Percentiles rank a stretch among this genome's conserved stretches.
phyloP scores from a whole-genome alignment of 2,888 invertebrate species.

The Ornithoptera priamus region DNA sequence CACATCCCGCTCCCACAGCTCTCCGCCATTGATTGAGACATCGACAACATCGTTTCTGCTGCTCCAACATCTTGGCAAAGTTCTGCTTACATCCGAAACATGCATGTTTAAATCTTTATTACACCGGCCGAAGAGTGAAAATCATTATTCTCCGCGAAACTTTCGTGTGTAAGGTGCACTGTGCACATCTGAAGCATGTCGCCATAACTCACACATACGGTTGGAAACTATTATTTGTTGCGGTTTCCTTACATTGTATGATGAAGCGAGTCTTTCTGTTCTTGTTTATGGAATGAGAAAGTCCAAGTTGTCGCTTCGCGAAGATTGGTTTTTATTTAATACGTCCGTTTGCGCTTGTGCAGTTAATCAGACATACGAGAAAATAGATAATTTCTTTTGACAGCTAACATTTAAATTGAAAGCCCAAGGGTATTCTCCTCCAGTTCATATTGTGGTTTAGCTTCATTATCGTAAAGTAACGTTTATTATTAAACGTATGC shows the following conservation, averaged over 20 bases:
- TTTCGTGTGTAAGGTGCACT: slow-evolving; percentile 27
- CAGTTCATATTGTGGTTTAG: too few relatives aligned
- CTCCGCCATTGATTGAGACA: slow-evolving; percentile 72
- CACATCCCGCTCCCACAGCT: slow-evolving; percentile 62
- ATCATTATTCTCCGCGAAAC: slow-evolving; percentile 9
- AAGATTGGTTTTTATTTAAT: slow-evolving; percentile 40
- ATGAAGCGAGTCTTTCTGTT: slow-evolving; percentile 59
- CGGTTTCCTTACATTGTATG: slow-evolving; percentile 70
- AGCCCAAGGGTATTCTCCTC: too few relatives aligned
- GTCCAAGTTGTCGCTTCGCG: slow-evolving; percentile 49
- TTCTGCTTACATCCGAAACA: slow-evolving; percentile 32
- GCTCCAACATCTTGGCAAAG: slow-evolving; percentile 48
- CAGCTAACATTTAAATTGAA: too few relatives aligned
- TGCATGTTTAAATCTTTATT: slow-evolving; percentile 30
- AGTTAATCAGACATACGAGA: neutral
- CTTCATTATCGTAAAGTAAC: too few relatives aligned
- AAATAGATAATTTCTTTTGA: neutral
- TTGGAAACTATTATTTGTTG: slow-evolving; percentile 75
- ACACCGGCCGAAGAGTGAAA: slow-evolving; percentile 29
- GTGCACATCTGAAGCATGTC: slow-evolving; percentile 57
- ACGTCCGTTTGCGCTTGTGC: slow-evolving; percentile 9
- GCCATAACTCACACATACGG: slow-evolving; percentile 70
- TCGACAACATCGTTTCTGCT: slow-evolving; percentile 65
- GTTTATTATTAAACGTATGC: too few relatives aligned
- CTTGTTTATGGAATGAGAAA: slow-evolving; percentile 58